Conservation (phyloP, 2,888 invertebrate genomes). For the Macrophya alboannulata region DNA sequence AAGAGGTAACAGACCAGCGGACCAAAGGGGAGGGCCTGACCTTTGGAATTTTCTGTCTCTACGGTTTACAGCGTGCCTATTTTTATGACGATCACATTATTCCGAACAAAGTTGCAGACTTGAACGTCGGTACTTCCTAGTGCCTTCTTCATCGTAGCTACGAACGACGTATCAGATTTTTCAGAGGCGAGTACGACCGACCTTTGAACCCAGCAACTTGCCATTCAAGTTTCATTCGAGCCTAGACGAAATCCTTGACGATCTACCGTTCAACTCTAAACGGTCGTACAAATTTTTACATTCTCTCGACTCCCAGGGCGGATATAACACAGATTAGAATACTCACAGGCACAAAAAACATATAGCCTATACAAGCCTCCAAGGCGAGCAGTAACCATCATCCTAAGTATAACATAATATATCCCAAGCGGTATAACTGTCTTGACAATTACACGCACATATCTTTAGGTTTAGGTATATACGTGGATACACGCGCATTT, state of each 20-base stretch:
- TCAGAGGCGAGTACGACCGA: slow-evolving; percentile 48
- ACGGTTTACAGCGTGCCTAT: slow-evolving; percentile 54
- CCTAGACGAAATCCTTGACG: slow-evolving; percentile 40
- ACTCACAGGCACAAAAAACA: not conserved
- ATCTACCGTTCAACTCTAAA: slow-evolving; percentile 39
- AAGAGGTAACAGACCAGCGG: slow-evolving; percentile 52
- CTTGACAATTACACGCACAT: slow-evolving; percentile 21
- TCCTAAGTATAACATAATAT: slow-evolving; percentile 2
- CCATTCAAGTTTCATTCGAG: slow-evolving; percentile 51
- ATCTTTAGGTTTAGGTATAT: not conserved
- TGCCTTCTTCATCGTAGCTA: slow-evolving; percentile 29
- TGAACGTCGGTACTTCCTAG: slow-evolving; percentile 46
- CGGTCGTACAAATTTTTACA: slow-evolving; percentile 7
- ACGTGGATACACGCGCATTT: not conserved
- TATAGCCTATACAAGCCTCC: not conserved
- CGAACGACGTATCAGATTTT: slow-evolving; percentile 50
- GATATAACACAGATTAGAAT: slow-evolving; percentile 14
- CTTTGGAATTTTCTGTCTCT: slow-evolving; percentile 73
- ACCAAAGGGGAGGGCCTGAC: slow-evolving; percentile 68
- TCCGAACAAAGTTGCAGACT: slow-evolving; percentile 54
- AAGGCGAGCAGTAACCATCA: not conserved
- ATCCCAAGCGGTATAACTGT: slow-evolving; percentile 16
- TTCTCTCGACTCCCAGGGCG: slow-evolving; percentile 19
- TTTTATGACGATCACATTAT: slow-evolving; percentile 53
- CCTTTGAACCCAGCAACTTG: slow-evolving; percentile 46